Evolutionary conservation across 2,113 vertebrate species (phyloP).

Genomic region (Morone saxatilis): DNA sequence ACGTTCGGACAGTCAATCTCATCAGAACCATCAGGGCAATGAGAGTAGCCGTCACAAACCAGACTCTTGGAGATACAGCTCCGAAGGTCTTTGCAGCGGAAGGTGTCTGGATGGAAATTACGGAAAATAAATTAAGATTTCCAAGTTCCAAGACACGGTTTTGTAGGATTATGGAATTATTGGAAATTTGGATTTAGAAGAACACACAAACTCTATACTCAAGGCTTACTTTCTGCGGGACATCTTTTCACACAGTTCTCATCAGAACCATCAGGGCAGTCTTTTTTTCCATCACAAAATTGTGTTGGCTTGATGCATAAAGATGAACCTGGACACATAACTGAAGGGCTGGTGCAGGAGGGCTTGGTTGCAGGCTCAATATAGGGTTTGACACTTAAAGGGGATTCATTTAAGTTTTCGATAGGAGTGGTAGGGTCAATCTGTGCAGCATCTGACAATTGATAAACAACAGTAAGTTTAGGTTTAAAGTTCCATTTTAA

Average conservation of each 20-base stretch:
- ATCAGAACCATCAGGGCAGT: slow-evolving; percentile 90
- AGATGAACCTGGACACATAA: slow-evolving; percentile 80
- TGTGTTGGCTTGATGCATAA: slow-evolving; percentile 80
- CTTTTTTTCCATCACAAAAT: slow-evolving; percentile 86
- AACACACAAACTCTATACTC: too few species aligned
- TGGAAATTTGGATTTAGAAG: not conserved
- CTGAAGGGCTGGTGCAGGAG: slow-evolving; percentile 78
- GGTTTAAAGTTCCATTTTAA: too few species aligned
- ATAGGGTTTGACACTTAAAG: not conserved
- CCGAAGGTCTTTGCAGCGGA: slow-evolving; percentile 74
- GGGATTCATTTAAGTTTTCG: not conserved
- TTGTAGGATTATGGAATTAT: too few species aligned
- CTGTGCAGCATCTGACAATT: not conserved
- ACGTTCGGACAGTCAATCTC: slow-evolving; percentile 79
- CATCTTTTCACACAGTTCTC: slow-evolving; percentile 84
- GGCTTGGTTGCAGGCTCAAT: not conserved
- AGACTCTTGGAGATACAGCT: slow-evolving; percentile 75
- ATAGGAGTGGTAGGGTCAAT: not conserved
- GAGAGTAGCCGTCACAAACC: slow-evolving; percentile 84
- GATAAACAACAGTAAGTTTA: not conserved
- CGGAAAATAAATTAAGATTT: too few species aligned
- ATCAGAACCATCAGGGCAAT: slow-evolving; percentile 89
- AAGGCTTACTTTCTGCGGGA: slow-evolving; percentile 77
- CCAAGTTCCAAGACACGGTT: too few species aligned
- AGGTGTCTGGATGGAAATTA: too few species aligned